Conservation (phyloP, 2,888 invertebrate species). For the Luffia ferchaultella region DNA sequence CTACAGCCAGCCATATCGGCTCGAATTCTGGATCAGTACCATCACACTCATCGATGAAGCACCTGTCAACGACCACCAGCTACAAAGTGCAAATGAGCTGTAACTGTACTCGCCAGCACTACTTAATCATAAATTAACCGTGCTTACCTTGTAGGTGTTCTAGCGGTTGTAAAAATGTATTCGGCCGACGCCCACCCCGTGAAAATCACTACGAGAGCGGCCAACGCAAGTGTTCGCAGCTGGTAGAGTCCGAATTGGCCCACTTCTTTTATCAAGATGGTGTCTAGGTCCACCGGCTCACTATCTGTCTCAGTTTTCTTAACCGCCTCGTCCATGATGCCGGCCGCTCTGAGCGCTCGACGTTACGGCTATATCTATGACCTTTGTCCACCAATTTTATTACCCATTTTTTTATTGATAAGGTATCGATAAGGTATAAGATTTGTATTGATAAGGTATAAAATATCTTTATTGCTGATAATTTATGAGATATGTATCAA, state of each 20-base stretch:
- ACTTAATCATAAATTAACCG: neutral
- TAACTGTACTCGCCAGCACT: too few relatives aligned
- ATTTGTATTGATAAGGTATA: too few relatives aligned
- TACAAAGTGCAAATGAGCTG: neutral
- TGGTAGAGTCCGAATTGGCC: constrained; percentile 68
- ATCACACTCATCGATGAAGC: constrained; percentile 42
- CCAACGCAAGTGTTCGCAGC: constrained; percentile 51
- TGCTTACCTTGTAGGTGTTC: constrained; percentile 14
- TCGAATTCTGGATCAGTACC: constrained; percentile 27
- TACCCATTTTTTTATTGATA: too few relatives aligned
- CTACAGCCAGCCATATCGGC: constrained; percentile 37
- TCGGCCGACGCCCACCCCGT: constrained; percentile 57
- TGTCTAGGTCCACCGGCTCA: constrained; percentile 27
- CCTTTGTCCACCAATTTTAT: too few relatives aligned
- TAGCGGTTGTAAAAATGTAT: constrained; percentile 68
- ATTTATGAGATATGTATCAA: too few relatives aligned
- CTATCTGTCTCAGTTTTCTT: constrained; percentile 4
- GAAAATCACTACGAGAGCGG: constrained; percentile 63
- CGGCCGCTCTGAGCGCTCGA: neutral
- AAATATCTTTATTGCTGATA: too few relatives aligned
- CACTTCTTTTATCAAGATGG: constrained; percentile 34
- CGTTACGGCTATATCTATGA: too few relatives aligned
- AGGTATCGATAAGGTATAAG: too few relatives aligned
- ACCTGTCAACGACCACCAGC: constrained; percentile 26
- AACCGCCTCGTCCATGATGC: neutral